Percentiles rank a stretch among this genome's conserved stretches.
phyloP scores from a whole-genome alignment of 2,888 invertebrate genomes.

The Drosophila histrio region DNA sequence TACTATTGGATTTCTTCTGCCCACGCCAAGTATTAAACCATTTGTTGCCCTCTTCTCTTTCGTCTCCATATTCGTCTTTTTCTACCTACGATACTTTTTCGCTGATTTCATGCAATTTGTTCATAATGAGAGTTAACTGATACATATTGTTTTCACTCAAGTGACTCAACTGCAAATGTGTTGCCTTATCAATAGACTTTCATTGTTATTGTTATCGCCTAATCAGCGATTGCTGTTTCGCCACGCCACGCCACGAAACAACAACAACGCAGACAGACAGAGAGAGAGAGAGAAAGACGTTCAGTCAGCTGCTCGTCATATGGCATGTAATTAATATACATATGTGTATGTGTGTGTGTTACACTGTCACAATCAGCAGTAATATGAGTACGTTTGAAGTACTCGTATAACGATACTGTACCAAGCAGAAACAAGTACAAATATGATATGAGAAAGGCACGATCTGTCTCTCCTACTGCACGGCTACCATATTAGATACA shows the following conservation, averaged over 20 bases:
- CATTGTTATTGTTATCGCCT: constrained; percentile 47
- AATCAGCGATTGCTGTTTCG: constrained; percentile 45
- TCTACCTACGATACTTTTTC: constrained; percentile 40
- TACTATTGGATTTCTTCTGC: constrained; percentile 40
- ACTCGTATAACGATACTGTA: neutral
- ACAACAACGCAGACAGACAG: neutral
- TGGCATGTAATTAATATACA: neutral
- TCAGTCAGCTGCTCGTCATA: constrained; percentile 18
- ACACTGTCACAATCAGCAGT: neutral
- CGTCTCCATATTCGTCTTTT: constrained; percentile 37
- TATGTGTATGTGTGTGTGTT: neutral
- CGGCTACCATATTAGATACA: neutral
- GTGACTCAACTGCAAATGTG: constrained; percentile 39
- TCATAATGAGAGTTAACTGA: constrained; percentile 14
- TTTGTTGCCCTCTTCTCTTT: too few species aligned
- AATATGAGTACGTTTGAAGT: neutral
- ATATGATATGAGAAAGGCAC: neutral
- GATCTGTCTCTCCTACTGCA: neutral
- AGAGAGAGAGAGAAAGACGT: neutral
- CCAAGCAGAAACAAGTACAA: neutral
- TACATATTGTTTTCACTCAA: constrained; percentile 21
- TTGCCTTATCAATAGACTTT: constrained; percentile 41
- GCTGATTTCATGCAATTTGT: constrained; percentile 38
- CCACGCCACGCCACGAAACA: constrained; percentile 15
- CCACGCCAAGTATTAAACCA: constrained; percentile 25